These are phyloP conservation scores for Lasioglossum zephyrum DNA, from an alignment of 2,888 invertebrate genomes.

Conservation along the genomic window DNA sequence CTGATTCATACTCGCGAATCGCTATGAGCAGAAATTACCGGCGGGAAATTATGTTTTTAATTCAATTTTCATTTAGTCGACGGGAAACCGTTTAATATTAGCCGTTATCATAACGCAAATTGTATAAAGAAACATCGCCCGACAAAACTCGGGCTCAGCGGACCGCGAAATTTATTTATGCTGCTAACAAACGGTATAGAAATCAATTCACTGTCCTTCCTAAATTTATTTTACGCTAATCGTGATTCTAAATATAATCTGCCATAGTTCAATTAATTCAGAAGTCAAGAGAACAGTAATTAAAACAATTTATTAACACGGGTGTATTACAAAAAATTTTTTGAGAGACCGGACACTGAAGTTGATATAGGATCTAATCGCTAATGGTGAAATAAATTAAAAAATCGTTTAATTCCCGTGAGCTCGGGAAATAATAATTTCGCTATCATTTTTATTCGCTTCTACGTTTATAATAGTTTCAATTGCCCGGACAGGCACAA, in stretches of 20 bases:
- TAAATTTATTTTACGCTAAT: background rate
- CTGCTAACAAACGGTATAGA: background rate
- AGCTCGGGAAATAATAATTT: too few relatives aligned
- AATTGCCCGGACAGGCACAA: background rate
- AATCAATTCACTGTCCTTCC: background rate
- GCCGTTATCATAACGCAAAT: background rate
- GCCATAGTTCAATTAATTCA: too few relatives aligned
- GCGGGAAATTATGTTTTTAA: constrained; percentile 4
- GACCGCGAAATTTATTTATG: background rate
- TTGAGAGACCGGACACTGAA: too few relatives aligned
- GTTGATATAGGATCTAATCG: too few relatives aligned
- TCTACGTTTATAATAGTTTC: background rate
- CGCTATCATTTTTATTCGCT: too few relatives aligned
- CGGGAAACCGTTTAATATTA: background rate
- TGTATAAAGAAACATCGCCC: background rate
- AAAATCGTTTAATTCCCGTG: too few relatives aligned
- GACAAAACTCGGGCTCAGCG: background rate
- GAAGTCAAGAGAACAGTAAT: background rate
- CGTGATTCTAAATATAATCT: background rate
- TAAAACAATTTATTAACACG: background rate
- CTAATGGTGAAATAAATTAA: too few relatives aligned
- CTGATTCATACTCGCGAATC: background rate
- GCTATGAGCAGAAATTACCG: background rate
- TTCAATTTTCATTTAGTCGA: background rate
- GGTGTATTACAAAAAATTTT: background rate